Percentiles rank a stretch among this genome's conserved stretches.
Evolutionary conservation across 2,888 invertebrate genomes (phyloP).

Genomic region (Euplexia lucipara): DNA sequence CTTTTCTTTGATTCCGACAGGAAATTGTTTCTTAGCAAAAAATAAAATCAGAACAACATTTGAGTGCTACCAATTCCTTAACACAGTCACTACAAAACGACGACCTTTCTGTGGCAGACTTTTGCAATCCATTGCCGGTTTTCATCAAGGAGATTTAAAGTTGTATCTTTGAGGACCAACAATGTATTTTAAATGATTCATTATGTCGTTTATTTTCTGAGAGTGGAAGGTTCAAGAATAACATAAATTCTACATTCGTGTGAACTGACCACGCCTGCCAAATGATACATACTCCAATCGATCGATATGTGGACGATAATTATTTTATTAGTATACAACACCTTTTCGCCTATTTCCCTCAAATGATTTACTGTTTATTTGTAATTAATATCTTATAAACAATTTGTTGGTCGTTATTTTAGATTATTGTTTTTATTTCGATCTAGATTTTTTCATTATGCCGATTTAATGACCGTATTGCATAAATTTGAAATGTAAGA

Average conservation of each 20-base stretch:
- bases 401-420: constrained; percentile 60
- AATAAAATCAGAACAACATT: constrained; percentile 74
- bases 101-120: neutral
- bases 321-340: constrained; percentile 87
- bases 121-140: constrained; percentile 17
- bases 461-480: constrained; percentile 44
- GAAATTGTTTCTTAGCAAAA: constrained; percentile 81
- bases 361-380: constrained; percentile 81
- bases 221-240: constrained; percentile 20
- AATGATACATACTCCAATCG: constrained; percentile 77
- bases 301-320: constrained; percentile 80
- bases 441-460: constrained; percentile 49
- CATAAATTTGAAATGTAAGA: constrained; percentile 31
- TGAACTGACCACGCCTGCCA: constrained; percentile 84
- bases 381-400: constrained; percentile 77
- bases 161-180: constrained; percentile 5
- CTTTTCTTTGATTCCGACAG: constrained; percentile 73
- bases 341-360: constrained; percentile 81
- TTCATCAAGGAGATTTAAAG: constrained; percentile 13
- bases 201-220: neutral
- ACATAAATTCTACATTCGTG: constrained; percentile 82
- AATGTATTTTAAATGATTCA: constrained; percentile 2
- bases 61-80: constrained; percentile 74
- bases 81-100: constrained; percentile 4
- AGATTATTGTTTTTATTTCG: constrained; percentile 45